Base-by-base conservation (phyloP, 2,797 vertebrate species). In the Erethizon dorsatum region DNA sequence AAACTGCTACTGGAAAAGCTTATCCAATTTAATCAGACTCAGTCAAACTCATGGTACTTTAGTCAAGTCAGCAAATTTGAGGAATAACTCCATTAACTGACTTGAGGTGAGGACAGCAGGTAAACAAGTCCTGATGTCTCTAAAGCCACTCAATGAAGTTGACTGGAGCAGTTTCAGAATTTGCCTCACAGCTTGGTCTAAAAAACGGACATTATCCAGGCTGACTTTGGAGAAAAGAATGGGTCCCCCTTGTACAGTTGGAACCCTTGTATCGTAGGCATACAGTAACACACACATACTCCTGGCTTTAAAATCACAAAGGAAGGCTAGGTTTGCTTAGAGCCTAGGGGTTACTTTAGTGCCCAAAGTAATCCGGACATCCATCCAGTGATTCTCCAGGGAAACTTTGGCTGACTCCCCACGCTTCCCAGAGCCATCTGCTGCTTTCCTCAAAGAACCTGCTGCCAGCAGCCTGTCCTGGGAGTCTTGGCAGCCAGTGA, bases 391-490 rank as follows among this genome's bases (percentile, higher is more conserved):
- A 84, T 95, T 96, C 97, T 97, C 97, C 50, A 45, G 92, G 93
- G 97, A 93, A 80, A 92, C 86, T 85, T 97, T 96, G 97, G 94
- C 97, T 96, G 85, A 95, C 94, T 96, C 82, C 45, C 50, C 31
- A 9, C 24, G 89, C 75, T 95, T 94, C 90, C 95, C 57, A 83
- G 95, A 95, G 83, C 95, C 95, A 97, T 96, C 88, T 96, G 95
- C 79, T 96, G 91, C 90, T 83, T 97, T 97, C 91, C 91, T 94
- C 88, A 82, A 80, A 89, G 88, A 96, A 87, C 83, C 56, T 90
- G 71, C 79, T 97, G 95, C 95, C 92, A 96, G 89, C 50, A 97
- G 95, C 80, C 88, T 96, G 94, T 96, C 96, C 96, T 95, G 77
- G 78, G 88, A 92, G 69, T 10, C 90, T 88, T 94, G 93, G 88